Evolutionary conservation across 92 coral and sea anemone genomes (phyloP).

Genomic region (Zoanthus solanderi): DNA sequence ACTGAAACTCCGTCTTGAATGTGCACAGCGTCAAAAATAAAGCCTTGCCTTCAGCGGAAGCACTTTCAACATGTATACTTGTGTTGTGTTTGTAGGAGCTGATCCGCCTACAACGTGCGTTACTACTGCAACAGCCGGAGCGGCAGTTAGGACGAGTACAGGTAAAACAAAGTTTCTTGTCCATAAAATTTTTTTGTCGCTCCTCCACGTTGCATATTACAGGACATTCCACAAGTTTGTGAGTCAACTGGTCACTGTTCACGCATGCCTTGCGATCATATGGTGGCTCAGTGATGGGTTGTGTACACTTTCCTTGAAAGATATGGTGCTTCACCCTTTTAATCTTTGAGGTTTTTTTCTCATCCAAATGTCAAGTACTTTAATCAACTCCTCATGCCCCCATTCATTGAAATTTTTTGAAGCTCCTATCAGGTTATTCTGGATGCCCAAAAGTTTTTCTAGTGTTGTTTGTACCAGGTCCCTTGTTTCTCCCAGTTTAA

Average conservation of each 20-base stretch:
- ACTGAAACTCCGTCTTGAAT: not conserved
- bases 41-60: not conserved
- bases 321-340: not conserved
- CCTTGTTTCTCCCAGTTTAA: not conserved
- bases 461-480: conserved; percentile 7
- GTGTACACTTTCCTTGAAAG: not conserved
- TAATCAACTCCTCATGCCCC: not conserved
- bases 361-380: conserved; percentile 13
- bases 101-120: not conserved
- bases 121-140: not conserved
- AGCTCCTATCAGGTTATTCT: not conserved
- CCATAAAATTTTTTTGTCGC: not conserved
- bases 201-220: not conserved
- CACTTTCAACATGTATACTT: not conserved
- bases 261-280: not conserved
- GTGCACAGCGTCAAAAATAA: not conserved
- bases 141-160: not conserved
- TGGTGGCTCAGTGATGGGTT: not conserved
- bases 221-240: not conserved
- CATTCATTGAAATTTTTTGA: not conserved
- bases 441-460: conserved; percentile 3
- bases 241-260: not conserved
- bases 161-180: not conserved
- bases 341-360: not conserved
- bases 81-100: not conserved